Percentiles rank a stretch among this genome's conserved stretches.
Conservation (phyloP, 2,888 invertebrate genomes). For the Helicoverpa assulta region DNA sequence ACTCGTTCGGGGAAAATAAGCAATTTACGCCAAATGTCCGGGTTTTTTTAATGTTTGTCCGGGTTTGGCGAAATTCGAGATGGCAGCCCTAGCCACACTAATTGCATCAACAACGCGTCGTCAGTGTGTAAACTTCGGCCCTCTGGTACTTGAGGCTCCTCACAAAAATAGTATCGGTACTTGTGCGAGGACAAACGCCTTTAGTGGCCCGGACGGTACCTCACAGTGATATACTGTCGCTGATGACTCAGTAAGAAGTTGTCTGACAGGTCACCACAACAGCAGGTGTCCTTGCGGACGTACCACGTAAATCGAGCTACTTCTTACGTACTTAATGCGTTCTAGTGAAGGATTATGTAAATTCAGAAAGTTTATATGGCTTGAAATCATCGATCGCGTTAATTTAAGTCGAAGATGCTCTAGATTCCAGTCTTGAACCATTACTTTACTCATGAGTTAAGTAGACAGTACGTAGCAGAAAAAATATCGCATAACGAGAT, state of each 20-base stretch:
- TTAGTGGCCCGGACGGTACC: slow-evolving; percentile 19
- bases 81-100: too few relatives aligned
- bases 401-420: not conserved
- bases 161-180: slow-evolving; percentile 40
- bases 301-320: not conserved
- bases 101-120: slow-evolving; percentile 27
- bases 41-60: too few relatives aligned
- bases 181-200: slow-evolving; percentile 18
- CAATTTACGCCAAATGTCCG: too few relatives aligned
- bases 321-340: slow-evolving; percentile 17
- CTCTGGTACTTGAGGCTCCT: slow-evolving; percentile 18
- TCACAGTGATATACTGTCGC: not conserved
- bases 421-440: not conserved
- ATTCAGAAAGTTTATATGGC: slow-evolving; percentile 22
- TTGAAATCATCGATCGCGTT: slow-evolving; percentile 26
- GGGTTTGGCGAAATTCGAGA: too few relatives aligned
- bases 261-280: slow-evolving; percentile 5
- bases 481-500: slow-evolving; percentile 10
- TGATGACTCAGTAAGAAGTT: slow-evolving; percentile 18
- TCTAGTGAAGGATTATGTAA: slow-evolving; percentile 25
- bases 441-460: not conserved
- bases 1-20: too few relatives aligned
- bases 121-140: slow-evolving; percentile 24
- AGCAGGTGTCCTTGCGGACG: slow-evolving; percentile 11
- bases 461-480: slow-evolving; percentile 1